Conservation (phyloP, 1,140 invertebrate species). For the Aphidius gifuensis region DNA sequence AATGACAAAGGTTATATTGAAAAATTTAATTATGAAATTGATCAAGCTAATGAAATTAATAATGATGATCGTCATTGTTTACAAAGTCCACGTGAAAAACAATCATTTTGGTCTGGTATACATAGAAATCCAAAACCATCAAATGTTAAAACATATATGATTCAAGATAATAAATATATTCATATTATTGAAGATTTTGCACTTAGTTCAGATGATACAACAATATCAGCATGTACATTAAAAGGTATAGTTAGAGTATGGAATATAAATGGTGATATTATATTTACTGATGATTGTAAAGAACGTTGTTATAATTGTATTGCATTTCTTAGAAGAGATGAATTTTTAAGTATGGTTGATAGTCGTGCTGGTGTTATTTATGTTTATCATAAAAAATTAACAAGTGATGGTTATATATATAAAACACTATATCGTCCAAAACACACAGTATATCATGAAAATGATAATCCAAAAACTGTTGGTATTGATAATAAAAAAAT, state of each 20-base stretch:
- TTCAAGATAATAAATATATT: slow-evolving; percentile 35
- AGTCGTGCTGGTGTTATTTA: slow-evolving; percentile 31
- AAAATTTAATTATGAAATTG: slow-evolving; percentile 37
- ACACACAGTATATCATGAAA: slow-evolving; percentile 29
- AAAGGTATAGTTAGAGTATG: slow-evolving; percentile 39
- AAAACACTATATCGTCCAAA: slow-evolving; percentile 29
- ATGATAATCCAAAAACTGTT: slow-evolving; percentile 26
- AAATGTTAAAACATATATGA: slow-evolving; percentile 36
- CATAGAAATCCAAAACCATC: slow-evolving; percentile 36
- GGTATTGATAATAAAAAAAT: slow-evolving; percentile 22
- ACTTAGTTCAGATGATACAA: slow-evolving; percentile 36
- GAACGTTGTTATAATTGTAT: slow-evolving; percentile 30
- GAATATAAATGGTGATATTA: slow-evolving; percentile 12
- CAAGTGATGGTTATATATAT: slow-evolving; percentile 20
- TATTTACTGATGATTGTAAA: neutral
- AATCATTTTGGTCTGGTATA: slow-evolving; percentile 39
- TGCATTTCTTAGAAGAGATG: slow-evolving; percentile 33
- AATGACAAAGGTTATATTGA: slow-evolving; percentile 44
- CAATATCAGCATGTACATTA: slow-evolving; percentile 42
- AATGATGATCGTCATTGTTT: neutral
- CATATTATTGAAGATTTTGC: slow-evolving; percentile 44
- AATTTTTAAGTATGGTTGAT: slow-evolving; percentile 40
- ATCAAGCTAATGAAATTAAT: slow-evolving; percentile 31
- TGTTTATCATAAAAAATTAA: slow-evolving; percentile 27
- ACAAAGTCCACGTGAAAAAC: slow-evolving; percentile 43